Conservation (phyloP, 2,888 invertebrate genomes). For the Phorcus lineatus region DNA sequence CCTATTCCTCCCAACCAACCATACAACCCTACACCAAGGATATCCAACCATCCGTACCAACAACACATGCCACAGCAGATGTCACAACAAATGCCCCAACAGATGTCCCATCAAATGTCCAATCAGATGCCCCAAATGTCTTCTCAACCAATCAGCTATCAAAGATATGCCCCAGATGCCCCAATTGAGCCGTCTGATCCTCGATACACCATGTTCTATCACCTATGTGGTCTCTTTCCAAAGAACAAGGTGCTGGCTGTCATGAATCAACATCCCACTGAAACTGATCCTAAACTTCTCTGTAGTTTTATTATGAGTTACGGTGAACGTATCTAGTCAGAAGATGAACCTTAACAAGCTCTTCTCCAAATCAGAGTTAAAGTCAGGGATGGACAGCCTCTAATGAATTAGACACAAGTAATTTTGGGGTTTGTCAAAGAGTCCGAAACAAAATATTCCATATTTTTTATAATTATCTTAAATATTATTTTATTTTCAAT, state of each 20-base stretch:
- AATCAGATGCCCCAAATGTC: slow-evolving; percentile 6
- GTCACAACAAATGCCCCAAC: slow-evolving; percentile 21
- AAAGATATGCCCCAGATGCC: slow-evolving; percentile 38
- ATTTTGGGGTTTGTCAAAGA: neutral
- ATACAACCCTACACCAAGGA: neutral
- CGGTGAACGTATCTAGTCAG: slow-evolving; percentile 23
- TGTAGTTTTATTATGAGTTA: slow-evolving; percentile 53
- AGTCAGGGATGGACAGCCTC: neutral
- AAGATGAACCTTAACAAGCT: neutral
- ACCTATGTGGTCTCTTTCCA: slow-evolving; percentile 93
- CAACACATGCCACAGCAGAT: neutral
- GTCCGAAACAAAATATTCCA: no score
- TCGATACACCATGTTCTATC: slow-evolving; percentile 87
- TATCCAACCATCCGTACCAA: neutral
- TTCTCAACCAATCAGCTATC: neutral
- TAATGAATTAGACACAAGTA: neutral
- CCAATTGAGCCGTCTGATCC: slow-evolving; percentile 78
- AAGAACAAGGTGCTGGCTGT: slow-evolving; percentile 91
- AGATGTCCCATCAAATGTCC: neutral
- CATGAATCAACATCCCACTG: slow-evolving; percentile 91
- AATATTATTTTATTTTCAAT: no score
- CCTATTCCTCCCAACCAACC: neutral
- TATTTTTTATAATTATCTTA: no score
- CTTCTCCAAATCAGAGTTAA: neutral
- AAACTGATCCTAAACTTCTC: slow-evolving; percentile 87